Evolutionary conservation across 2,888 invertebrate species (phyloP).

Genomic region (Perizoma affinitatum): DNA sequence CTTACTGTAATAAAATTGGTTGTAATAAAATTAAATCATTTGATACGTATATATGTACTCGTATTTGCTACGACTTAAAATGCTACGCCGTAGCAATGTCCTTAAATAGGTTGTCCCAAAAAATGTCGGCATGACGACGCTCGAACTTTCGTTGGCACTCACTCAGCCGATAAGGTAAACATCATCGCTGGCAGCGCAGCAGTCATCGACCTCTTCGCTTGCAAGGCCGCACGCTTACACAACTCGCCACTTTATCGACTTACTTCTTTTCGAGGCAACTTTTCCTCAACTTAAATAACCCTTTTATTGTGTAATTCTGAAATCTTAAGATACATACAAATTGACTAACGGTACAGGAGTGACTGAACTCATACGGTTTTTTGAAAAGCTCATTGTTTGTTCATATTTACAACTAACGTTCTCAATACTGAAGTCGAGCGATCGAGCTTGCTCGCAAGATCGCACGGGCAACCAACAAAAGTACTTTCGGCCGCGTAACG

Average conservation of each 20-base stretch:
- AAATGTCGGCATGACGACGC: constrained; percentile 51
- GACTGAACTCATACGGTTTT: constrained; percentile 48
- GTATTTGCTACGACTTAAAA: constrained; percentile 28
- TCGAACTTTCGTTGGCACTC: constrained; percentile 69
- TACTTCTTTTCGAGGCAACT: constrained; percentile 41
- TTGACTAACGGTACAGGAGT: constrained; percentile 48
- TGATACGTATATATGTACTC: background rate
- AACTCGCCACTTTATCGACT: constrained; percentile 65
- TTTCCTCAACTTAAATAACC: constrained; percentile 29
- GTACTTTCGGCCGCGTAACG: constrained; percentile 83
- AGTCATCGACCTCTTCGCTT: constrained; percentile 71
- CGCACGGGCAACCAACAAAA: constrained; percentile 71
- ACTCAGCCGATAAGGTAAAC: constrained; percentile 75
- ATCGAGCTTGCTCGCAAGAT: constrained; percentile 62
- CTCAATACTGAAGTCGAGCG: constrained; percentile 77
- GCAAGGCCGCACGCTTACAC: constrained; percentile 80
- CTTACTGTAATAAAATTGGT: no score
- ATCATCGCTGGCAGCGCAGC: constrained; percentile 56
- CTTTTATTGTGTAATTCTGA: constrained; percentile 29
- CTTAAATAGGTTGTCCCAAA: constrained; percentile 50
- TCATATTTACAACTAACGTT: constrained; percentile 66
- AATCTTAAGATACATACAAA: constrained; percentile 34
- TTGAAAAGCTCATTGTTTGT: constrained; percentile 70
- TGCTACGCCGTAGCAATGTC: constrained; percentile 54
- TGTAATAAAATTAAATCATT: no score